phyloP scores from a whole-genome alignment of 2,113 vertebrate species.

The Epinephelus fuscoguttatus region DNA sequence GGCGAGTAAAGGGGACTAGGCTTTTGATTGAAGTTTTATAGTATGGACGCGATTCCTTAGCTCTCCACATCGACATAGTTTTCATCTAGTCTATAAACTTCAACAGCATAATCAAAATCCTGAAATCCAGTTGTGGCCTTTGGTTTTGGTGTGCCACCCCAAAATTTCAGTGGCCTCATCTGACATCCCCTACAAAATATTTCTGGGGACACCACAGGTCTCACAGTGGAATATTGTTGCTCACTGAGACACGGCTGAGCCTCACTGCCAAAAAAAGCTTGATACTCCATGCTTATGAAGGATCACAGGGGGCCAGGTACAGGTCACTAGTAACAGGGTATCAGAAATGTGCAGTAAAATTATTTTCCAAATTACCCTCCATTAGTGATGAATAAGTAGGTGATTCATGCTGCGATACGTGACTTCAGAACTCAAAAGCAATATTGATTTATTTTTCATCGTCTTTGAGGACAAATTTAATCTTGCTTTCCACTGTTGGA shows the following conservation, averaged over 20 bases:
- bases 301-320: not conserved
- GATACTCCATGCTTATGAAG: not conserved
- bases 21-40: too few relatives aligned
- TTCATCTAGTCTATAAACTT: too few relatives aligned
- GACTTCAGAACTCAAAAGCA: constrained; percentile 35
- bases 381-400: constrained; percentile 8
- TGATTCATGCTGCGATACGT: constrained; percentile 11
- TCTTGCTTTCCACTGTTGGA: constrained; percentile 3
- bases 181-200: too few relatives aligned
- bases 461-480: constrained; percentile 27
- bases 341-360: constrained; percentile 13
- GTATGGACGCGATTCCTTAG: too few relatives aligned
- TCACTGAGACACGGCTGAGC: not conserved
- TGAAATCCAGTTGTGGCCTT: too few relatives aligned
- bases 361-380: not conserved
- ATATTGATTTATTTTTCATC: constrained; percentile 37
- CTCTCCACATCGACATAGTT: too few relatives aligned
- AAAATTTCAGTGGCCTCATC: too few relatives aligned
- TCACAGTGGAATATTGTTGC: not conserved
- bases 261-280: not conserved
- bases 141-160: too few relatives aligned
- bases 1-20: too few relatives aligned
- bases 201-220: not conserved
- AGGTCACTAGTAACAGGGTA: not conserved
- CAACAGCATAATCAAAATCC: too few relatives aligned